Evolutionary conservation across 64 coral and sea anemone genomes (phyloP).

Genomic region (Porites lutea): DNA sequence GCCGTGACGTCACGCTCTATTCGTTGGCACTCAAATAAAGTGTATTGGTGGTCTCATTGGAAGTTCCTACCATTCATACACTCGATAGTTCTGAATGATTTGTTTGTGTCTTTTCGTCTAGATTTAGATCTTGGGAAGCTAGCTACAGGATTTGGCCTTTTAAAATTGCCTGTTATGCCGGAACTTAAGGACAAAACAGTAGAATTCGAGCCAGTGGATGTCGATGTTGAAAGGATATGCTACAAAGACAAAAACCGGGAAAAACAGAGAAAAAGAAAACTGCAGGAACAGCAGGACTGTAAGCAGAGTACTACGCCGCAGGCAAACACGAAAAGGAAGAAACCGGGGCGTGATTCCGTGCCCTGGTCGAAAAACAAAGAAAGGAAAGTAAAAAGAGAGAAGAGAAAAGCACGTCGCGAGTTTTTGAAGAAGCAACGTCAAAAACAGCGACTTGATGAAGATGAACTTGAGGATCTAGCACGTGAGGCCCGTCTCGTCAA

Average conservation of each 20-base stretch:
- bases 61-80: not conserved
- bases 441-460: slow-evolving; percentile 63
- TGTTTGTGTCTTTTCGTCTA: not conserved
- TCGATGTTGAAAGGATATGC: slow-evolving; percentile 73
- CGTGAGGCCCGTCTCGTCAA: slow-evolving; percentile 85
- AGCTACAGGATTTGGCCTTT: slow-evolving; percentile 89
- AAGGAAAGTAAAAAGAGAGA: slow-evolving; percentile 71
- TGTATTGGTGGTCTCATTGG: too few species aligned
- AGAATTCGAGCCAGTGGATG: slow-evolving; percentile 63
- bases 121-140: slow-evolving; percentile 96
- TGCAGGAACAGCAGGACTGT: slow-evolving; percentile 25
- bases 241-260: slow-evolving; percentile 94
- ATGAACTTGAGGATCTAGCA: slow-evolving; percentile 88
- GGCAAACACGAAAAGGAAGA: slow-evolving; percentile 48
- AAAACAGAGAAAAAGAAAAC: slow-evolving; percentile 75
- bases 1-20: too few species aligned
- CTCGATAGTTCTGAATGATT: not conserved
- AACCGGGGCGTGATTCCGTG: slow-evolving; percentile 29
- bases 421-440: slow-evolving; percentile 58
- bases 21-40: too few species aligned
- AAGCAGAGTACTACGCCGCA: not conserved
- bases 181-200: slow-evolving; percentile 89
- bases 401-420: slow-evolving; percentile 60
- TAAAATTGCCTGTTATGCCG: slow-evolving; percentile 89
- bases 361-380: slow-evolving; percentile 94